Percentiles rank a stretch among this genome's conserved stretches.
Conservation (phyloP, 2,888 invertebrate genomes). For the Eupithecia inturbata region DNA sequence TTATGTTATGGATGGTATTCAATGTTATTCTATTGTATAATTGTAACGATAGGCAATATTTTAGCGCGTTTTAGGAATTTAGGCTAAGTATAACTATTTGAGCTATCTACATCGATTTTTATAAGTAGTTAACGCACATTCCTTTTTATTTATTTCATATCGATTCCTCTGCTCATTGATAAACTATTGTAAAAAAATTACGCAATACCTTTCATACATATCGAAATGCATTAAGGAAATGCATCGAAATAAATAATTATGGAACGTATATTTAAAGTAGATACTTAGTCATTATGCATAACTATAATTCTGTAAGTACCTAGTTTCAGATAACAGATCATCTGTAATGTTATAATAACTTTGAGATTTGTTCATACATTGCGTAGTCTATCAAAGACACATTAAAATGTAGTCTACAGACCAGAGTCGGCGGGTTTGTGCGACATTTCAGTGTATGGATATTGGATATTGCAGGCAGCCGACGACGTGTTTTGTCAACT, state of each 20-base stretch:
- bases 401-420: neutral
- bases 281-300: constrained; percentile 29
- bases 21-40: constrained; percentile 70
- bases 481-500: neutral
- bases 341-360: neutral
- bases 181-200: constrained; percentile 52
- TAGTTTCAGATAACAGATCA: constrained; percentile 4
- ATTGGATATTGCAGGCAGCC: neutral
- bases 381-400: neutral
- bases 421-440: neutral
- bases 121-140: constrained; percentile 68
- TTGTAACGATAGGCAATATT: constrained; percentile 61
- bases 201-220: constrained; percentile 35
- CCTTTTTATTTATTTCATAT: constrained; percentile 62
- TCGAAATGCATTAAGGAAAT: constrained; percentile 21
- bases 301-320: constrained; percentile 16
- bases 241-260: constrained; percentile 7
- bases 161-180: constrained; percentile 72
- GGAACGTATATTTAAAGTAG: constrained; percentile 22
- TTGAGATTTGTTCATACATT: neutral
- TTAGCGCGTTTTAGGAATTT: constrained; percentile 56
- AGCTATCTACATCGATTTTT: constrained; percentile 42
- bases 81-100: constrained; percentile 31
- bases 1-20: constrained; percentile 66
- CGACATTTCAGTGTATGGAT: neutral